These are phyloP conservation scores for Lydus trimaculatus DNA, from an alignment of 2,888 invertebrate species.

Conservation along the genomic window DNA sequence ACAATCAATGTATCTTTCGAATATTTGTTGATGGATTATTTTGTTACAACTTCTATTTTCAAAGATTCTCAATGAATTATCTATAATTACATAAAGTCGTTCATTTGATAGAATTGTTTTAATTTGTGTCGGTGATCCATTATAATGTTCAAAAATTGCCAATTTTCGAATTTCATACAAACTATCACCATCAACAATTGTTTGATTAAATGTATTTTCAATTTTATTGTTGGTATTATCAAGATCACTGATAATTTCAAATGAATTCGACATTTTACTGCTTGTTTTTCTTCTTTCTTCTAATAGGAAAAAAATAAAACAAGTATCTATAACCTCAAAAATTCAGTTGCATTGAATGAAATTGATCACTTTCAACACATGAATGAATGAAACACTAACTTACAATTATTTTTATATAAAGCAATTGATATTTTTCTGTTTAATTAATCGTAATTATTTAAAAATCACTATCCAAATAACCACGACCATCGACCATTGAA, in stretches of 20 bases:
- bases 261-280: not conserved
- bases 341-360: not conserved
- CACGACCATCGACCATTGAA: too few relatives aligned
- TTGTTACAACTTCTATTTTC: slow-evolving; percentile 28
- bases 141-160: slow-evolving; percentile 46
- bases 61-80: slow-evolving; percentile 35
- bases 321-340: not conserved
- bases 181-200: slow-evolving; percentile 35
- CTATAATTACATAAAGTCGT: slow-evolving; percentile 29
- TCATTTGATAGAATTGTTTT: slow-evolving; percentile 28
- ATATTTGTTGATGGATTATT: slow-evolving; percentile 29
- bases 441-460: not conserved
- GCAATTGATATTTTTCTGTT: not conserved
- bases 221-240: not conserved
- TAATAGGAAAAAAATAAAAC: too few relatives aligned
- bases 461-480: not conserved
- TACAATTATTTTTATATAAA: not conserved
- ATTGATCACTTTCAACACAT: not conserved
- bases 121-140: slow-evolving; percentile 21
- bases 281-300: not conserved
- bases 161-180: slow-evolving; percentile 63
- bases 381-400: not conserved
- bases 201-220: not conserved
- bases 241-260: too few relatives aligned
- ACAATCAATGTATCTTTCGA: slow-evolving; percentile 31